phyloP scores from a whole-genome alignment of 2,888 invertebrate genomes.

The Apocheima hispidaria region DNA sequence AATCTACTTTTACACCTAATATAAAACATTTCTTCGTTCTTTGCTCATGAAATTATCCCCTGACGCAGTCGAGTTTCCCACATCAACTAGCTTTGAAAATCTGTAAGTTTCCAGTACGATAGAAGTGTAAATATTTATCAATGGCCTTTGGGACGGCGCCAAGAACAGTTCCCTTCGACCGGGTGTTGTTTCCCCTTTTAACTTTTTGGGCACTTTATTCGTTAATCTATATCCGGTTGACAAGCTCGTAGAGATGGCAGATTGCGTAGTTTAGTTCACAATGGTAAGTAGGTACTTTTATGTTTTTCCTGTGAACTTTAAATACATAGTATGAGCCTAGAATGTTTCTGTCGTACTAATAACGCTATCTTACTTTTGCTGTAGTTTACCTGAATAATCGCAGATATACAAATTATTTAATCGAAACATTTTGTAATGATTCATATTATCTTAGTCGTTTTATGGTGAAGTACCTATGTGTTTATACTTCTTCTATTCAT shows the following conservation, averaged over 20 bases:
- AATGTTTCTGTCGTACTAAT: no score
- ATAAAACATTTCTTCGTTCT: neutral
- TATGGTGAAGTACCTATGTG: no score
- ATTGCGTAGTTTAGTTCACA: neutral
- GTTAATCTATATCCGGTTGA: constrained; percentile 53
- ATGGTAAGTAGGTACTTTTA: neutral
- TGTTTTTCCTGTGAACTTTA: neutral
- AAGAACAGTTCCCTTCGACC: constrained; percentile 64
- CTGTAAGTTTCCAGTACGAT: constrained; percentile 42
- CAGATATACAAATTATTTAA: no score
- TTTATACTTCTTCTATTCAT: no score
- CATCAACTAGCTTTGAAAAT: constrained; percentile 23
- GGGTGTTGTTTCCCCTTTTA: constrained; percentile 60
- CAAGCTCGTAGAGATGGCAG: constrained; percentile 6
- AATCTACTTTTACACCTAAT: neutral
- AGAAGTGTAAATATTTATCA: constrained; percentile 55
- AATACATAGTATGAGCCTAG: no score
- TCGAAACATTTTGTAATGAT: no score
- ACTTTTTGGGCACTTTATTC: constrained; percentile 31
- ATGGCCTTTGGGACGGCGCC: constrained; percentile 66
- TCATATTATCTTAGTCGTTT: no score
- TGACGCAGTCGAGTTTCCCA: neutral
- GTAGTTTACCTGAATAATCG: no score
- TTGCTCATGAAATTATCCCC: neutral
- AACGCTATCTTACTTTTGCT: no score